A percentile compares a stretch with the other conserved stretches of the same genome.
These are phyloP conservation scores for Achlya flavicornis DNA, from an alignment of 2,888 invertebrate species.

Conservation along the genomic window DNA sequence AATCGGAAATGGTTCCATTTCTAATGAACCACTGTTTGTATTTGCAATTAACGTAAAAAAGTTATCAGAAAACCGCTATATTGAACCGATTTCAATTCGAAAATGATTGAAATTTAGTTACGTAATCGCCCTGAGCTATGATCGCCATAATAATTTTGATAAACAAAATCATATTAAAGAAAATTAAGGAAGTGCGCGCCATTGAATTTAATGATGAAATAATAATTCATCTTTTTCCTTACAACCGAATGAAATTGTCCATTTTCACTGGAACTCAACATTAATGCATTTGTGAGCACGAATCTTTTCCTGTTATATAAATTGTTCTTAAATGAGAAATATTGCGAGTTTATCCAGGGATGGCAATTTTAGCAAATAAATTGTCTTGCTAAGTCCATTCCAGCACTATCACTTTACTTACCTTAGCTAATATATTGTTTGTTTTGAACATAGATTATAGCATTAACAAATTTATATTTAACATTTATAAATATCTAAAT, in stretches of 20 bases:
- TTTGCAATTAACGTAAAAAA: no score
- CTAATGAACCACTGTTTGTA: no score
- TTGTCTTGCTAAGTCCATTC: not conserved
- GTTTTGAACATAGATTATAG: not conserved
- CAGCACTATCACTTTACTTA: not conserved
- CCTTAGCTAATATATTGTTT: not conserved
- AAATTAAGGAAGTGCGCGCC: not conserved
- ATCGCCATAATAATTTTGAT: no score
- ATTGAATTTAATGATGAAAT: conserved; percentile 1
- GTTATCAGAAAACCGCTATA: no score
- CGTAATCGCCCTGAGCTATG: no score
- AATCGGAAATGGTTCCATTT: no score
- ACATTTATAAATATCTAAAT: no score
- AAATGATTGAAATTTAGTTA: no score
- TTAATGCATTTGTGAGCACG: not conserved
- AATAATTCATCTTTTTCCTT: not conserved
- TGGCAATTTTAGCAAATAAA: not conserved
- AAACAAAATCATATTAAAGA: not conserved
- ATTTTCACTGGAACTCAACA: not conserved
- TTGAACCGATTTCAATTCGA: no score
- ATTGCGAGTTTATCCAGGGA: not conserved
- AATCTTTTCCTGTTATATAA: not conserved
- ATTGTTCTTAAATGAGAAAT: conserved; percentile 1
- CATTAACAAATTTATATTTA: not conserved
- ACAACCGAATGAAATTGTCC: not conserved